Percentiles rank a stretch among this genome's conserved stretches.
Evolutionary conservation across 2,888 invertebrate genomes (phyloP).

Genomic region (Synergus umbraculus): DNA sequence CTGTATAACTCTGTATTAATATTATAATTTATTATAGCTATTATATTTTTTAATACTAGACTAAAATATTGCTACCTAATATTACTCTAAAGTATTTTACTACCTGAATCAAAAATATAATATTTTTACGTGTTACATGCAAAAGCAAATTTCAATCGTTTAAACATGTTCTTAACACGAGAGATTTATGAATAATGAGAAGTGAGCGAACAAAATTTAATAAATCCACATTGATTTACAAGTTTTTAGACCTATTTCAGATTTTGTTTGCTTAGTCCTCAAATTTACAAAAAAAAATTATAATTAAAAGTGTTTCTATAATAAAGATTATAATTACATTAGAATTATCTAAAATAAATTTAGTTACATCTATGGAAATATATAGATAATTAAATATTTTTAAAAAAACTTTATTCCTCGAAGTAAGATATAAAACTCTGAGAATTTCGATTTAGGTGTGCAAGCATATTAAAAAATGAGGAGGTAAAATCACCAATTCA

Average conservation of each 20-base stretch:
- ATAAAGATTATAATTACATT: background rate
- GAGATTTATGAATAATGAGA: background rate
- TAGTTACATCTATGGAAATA: too few relatives aligned
- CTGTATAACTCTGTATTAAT: background rate
- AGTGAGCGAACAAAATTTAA: background rate
- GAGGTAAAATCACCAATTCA: slow-evolving; percentile 9
- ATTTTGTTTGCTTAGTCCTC: background rate
- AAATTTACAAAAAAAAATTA: background rate
- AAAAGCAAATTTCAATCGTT: background rate
- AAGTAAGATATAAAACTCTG: background rate
- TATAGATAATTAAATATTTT: too few relatives aligned
- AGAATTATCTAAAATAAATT: too few relatives aligned
- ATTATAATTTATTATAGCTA: background rate
- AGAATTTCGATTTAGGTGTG: slow-evolving; percentile 8
- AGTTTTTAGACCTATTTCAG: background rate
- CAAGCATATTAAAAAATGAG: background rate
- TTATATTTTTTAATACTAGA: background rate
- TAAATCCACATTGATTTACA: background rate
- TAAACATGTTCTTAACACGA: background rate
- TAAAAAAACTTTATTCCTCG: background rate
- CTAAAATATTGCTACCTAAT: background rate
- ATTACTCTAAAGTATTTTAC: slow-evolving; percentile 1
- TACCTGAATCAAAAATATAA: background rate
- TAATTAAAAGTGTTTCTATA: background rate
- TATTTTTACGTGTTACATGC: slow-evolving; percentile 2